Evolutionary conservation across 2,888 invertebrate species (phyloP), one percentile per base, ranked within the genome.

Genomic region (Poecilobothrus nobilitatus): DNA sequence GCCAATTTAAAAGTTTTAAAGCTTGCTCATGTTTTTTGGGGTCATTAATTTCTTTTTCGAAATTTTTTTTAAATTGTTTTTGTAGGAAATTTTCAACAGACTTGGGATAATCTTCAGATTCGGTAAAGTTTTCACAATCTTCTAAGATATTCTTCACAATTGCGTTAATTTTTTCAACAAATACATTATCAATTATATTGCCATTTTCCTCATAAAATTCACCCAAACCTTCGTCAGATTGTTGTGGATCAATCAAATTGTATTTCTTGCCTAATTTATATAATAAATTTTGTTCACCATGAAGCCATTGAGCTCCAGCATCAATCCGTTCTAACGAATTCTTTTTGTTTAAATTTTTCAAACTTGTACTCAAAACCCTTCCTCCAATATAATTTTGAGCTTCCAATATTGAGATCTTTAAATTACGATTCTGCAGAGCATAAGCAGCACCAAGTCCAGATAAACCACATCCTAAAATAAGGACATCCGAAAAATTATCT

Each of bases 1-100:
- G 84, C 88, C 89, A 89, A 74, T 87, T 84, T 71, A 84, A 85
- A 41, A 88, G 75, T 71, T 87, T 84, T 72, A 82, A 82, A 66
- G 84, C 79, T 61, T 75, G 73, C 22, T 70, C 41, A 8, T 6
- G 1, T 8, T 20, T 20, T 33, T 66, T 15, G 6, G n/a, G 41
- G 1, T 61, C n/a, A n/a, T 65, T 65, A 10, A 34, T 15, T 44
- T 53, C 79, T 9, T 75, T 72, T 9, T 66, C 34, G 9, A 71
- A 10, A 22, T 27, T 65, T 53, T 67, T 63, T 10, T 68, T 7
- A 76, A 88, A 86, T 63, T 80, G 78, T 22, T 79, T 74, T 67
- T 80, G 78, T 62, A 85, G 74, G 74, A 77, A 83, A 22, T 81
- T 78, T 22, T 79, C 81, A 15, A 85, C 82, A 41, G 83, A 77